These are phyloP conservation scores for Chaitophorus viminalis DNA, from an alignment of 2,888 invertebrate genomes.

Conservation along the genomic window DNA sequence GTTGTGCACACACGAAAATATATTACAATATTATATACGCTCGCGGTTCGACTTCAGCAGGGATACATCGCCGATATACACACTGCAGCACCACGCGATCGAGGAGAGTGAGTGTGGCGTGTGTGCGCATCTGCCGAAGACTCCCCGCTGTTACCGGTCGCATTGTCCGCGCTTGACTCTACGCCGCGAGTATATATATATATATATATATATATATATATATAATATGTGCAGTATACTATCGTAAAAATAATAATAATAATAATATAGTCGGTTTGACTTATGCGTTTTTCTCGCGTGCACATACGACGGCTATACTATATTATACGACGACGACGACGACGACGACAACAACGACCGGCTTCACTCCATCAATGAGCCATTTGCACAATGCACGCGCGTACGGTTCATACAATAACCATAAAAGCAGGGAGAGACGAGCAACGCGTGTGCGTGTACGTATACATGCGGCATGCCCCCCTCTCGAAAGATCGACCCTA, in stretches of 20 bases:
- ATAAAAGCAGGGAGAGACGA: constrained; percentile 39
- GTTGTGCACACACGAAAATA: too few relatives aligned
- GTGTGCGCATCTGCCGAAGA: constrained; percentile 49
- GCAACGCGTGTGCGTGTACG: neutral
- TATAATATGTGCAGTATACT: too few relatives aligned
- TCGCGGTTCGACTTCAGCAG: neutral
- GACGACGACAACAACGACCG: constrained; percentile 31
- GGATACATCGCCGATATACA: neutral
- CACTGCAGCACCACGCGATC: too few relatives aligned
- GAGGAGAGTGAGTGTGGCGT: neutral
- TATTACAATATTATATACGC: too few relatives aligned
- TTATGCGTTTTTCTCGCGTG: constrained; percentile 6
- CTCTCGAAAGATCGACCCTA: constrained; percentile 35
- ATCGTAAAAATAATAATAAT: too few relatives aligned
- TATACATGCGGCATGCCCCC: neutral
- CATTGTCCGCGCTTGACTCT: constrained; percentile 26
- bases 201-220: too few relatives aligned
- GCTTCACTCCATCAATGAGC: constrained; percentile 61
- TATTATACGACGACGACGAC: neutral
- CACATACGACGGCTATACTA: neutral
- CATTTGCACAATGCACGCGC: constrained; percentile 47
- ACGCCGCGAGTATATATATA: constrained; percentile 13
- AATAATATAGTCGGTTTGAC: constrained; percentile 54
- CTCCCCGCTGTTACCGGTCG: constrained; percentile 58
- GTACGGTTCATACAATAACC: constrained; percentile 55